A percentile compares a stretch with the other conserved stretches of the same genome.
These are phyloP conservation scores for Drosophila demipolita DNA, from an alignment of 2,888 invertebrate genomes.

Conservation along the genomic window DNA sequence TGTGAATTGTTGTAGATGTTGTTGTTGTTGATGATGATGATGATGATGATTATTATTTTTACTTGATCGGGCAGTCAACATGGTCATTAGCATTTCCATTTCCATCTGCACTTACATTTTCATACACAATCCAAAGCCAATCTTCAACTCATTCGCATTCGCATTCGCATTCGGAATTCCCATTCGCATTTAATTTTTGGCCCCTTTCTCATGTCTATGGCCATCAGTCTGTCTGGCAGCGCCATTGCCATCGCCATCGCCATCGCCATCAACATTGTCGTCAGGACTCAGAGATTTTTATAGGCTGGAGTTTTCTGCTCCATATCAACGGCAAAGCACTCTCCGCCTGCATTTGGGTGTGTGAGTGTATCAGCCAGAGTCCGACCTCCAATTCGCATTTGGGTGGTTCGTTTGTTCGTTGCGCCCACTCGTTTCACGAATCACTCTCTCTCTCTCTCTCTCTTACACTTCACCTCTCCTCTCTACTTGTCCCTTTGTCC, in stretches of 20 bases:
- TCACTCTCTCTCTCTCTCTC: conserved; percentile 13
- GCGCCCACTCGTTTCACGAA: conserved; percentile 39
- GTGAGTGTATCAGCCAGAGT: conserved; percentile 5
- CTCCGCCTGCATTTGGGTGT: background rate
- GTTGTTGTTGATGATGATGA: background rate
- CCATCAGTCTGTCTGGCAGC: conserved; percentile 67
- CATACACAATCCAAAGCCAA: conserved; percentile 13
- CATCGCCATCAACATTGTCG: conserved; percentile 76
- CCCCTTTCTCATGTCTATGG: conserved; percentile 30
- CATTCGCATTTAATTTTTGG: conserved; percentile 27
- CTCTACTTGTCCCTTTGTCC: conserved; percentile 23
- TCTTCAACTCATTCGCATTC: background rate
- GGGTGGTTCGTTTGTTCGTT: conserved; percentile 39
- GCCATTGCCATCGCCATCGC: conserved; percentile 69
- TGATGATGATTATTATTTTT: conserved; percentile 21
- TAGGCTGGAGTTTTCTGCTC: conserved; percentile 46
- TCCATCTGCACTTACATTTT: conserved; percentile 29
- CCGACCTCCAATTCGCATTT: conserved; percentile 25
- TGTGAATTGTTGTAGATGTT: conserved; percentile 1
- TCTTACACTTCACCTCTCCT: conserved; percentile 1
- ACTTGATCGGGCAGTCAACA: conserved; percentile 50
- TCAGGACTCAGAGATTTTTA: conserved; percentile 76
- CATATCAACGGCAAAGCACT: conserved; percentile 18
- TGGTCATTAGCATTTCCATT: conserved; percentile 51
- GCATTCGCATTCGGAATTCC: conserved; percentile 19